Percentiles rank a stretch among this genome's conserved stretches.
These are phyloP conservation scores for Catamblyrhynchus diadema DNA, from an alignment of 2,797 vertebrate species.

Conservation along the genomic window DNA sequence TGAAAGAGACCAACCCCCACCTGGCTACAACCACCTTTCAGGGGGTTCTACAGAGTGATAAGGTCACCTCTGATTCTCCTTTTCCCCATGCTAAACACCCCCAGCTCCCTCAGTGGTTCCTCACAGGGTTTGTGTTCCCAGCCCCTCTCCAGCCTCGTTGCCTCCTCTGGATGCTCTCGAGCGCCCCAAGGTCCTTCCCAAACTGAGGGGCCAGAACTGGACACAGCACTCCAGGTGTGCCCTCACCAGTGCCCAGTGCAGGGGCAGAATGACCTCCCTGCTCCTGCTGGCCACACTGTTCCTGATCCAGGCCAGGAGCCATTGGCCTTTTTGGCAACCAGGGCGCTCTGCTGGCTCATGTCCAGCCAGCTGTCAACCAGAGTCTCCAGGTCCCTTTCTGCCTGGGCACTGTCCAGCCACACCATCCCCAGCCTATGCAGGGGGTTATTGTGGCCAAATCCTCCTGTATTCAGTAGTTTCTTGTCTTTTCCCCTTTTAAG, in stretches of 20 bases:
- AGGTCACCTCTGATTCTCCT: neutral
- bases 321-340: neutral
- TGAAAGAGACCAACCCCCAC: neutral
- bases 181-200: rapidly evolving
- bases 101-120: neutral
- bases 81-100: neutral
- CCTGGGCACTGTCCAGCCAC: neutral
- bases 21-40: rapidly evolving
- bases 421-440: rapidly evolving
- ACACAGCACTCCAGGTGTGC: rapidly evolving
- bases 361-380: rapidly evolving
- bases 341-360: neutral
- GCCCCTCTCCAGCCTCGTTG: neutral
- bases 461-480: neutral
- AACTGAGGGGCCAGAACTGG: neutral
- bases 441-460: neutral
- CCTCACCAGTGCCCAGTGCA: rapidly evolving
- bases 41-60: rapidly evolving
- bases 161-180: rapidly evolving
- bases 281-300: neutral
- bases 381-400: neutral
- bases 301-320: neutral
- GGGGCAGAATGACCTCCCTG: neutral
- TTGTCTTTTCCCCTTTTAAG: neutral
- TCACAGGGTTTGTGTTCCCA: neutral